These are phyloP conservation scores for Epsilonema sp. DNA, from an alignment of 2,888 invertebrate species.

Conservation along the genomic window DNA sequence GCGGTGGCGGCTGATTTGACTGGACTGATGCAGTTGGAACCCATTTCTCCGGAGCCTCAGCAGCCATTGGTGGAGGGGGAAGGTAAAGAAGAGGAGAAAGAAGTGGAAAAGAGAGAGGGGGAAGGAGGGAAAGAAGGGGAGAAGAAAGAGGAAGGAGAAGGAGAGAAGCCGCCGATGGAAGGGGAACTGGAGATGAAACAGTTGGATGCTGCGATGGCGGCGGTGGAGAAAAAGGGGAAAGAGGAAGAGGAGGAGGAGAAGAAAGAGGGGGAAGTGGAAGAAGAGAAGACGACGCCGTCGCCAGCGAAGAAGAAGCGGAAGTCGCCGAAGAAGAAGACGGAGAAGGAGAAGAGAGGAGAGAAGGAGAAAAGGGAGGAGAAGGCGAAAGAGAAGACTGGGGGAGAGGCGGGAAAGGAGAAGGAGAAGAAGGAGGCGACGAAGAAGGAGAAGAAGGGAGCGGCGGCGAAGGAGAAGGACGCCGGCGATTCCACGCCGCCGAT, in stretches of 20 bases:
- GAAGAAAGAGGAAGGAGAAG: slow-evolving; percentile 1
- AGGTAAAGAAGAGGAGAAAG: slow-evolving; percentile 4
- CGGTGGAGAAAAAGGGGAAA: slow-evolving; percentile 9
- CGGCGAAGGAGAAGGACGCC: not conserved
- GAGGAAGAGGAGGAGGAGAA: slow-evolving; percentile 10
- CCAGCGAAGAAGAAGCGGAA: slow-evolving; percentile 1
- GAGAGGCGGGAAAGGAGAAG: slow-evolving; percentile 4
- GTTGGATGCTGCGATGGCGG: slow-evolving; percentile 3
- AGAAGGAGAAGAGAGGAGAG: no score
- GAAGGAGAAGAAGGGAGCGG: not conserved
- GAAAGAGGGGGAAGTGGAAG: slow-evolving; percentile 7
- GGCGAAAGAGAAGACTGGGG: slow-evolving; percentile 3
- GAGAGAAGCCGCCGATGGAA: slow-evolving; percentile 2
- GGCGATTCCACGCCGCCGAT: slow-evolving; percentile 3
- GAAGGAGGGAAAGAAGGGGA: slow-evolving; percentile 3
- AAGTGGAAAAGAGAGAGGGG: not conserved
- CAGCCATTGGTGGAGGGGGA: not conserved
- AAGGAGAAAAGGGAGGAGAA: no score
- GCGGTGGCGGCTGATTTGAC: no score
- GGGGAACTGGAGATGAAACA: slow-evolving; percentile 7
- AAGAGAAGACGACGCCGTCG: slow-evolving; percentile 1
- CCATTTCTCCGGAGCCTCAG: no score
- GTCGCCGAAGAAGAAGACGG: slow-evolving; percentile 7
- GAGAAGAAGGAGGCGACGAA: not conserved
- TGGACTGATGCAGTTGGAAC: no score